Evolutionary conservation across 2,113 vertebrate species (phyloP).

Genomic region (Thryonomys swinderianus): DNA sequence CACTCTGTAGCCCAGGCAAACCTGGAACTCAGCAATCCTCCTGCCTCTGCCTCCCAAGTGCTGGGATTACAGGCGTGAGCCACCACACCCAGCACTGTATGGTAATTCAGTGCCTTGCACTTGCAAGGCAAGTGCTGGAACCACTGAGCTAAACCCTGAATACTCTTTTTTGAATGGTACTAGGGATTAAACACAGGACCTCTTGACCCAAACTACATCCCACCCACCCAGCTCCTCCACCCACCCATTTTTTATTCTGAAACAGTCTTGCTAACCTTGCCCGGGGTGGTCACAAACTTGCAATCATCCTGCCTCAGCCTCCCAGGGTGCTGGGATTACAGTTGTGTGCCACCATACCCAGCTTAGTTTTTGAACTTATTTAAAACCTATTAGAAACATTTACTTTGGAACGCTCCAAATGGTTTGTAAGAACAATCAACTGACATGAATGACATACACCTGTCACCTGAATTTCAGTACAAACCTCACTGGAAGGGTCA

Average conservation of each 20-base stretch:
- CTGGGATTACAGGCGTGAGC: too few species aligned
- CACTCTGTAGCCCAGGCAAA: too few species aligned
- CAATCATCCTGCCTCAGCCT: neutral
- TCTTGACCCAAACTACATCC: neutral
- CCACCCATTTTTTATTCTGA: neutral
- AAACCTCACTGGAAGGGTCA: neutral
- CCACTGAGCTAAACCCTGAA: too few species aligned
- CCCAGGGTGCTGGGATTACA: neutral
- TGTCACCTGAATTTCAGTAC: neutral
- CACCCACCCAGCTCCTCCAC: too few species aligned
- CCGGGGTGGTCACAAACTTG: neutral
- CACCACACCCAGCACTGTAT: too few species aligned
- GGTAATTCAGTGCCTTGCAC: too few species aligned
- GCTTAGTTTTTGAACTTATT: neutral
- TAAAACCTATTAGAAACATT: slow-evolving; percentile 46
- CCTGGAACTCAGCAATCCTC: too few species aligned
- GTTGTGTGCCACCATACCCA: too few species aligned
- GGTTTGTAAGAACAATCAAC: neutral
- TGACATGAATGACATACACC: neutral
- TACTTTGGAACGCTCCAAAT: neutral
- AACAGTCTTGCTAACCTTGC: neutral
- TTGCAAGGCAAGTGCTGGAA: too few species aligned
- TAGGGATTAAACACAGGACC: neutral
- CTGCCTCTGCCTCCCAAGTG: too few species aligned
- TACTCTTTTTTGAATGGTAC: neutral